Evolutionary conservation across 1,140 invertebrate species (phyloP).

Genomic region (Heliconius nattereri): DNA sequence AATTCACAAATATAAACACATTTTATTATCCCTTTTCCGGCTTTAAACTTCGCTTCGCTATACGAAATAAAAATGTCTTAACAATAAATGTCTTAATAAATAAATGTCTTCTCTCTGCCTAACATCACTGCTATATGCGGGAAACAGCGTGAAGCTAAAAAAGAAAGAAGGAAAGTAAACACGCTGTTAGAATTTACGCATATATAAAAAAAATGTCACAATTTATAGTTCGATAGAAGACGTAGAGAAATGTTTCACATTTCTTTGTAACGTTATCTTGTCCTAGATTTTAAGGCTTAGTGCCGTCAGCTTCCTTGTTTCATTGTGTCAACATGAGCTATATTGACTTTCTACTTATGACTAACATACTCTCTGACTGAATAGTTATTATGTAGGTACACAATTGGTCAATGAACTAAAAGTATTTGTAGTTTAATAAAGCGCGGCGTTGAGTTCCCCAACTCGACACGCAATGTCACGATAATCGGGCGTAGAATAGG

Average conservation of each 20-base stretch:
- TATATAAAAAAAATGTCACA: not conserved
- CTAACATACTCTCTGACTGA: not conserved
- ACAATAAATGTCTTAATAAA: too few relatives aligned
- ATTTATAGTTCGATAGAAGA: not conserved
- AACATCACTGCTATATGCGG: too few relatives aligned
- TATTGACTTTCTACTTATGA: not conserved
- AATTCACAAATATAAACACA: too few relatives aligned
- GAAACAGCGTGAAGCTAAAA: too few relatives aligned
- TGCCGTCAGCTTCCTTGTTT: conserved; percentile 17
- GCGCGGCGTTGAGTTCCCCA: too few relatives aligned
- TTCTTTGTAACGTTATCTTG: conserved; percentile 9
- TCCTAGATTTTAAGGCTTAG: conserved; percentile 10
- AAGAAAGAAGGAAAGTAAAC: not conserved
- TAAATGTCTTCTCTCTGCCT: too few relatives aligned
- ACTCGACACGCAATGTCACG: too few relatives aligned
- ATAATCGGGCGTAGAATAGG: too few relatives aligned
- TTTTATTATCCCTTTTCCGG: too few relatives aligned
- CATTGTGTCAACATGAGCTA: not conserved
- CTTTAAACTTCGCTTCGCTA: too few relatives aligned
- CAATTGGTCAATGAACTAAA: not conserved
- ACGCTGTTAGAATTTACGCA: not conserved
- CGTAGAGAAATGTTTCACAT: not conserved
- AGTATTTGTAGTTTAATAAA: too few relatives aligned
- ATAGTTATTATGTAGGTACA: not conserved
- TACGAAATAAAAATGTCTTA: too few relatives aligned